Percentiles rank a stretch among this genome's conserved stretches.
These are phyloP conservation scores for Marronus borbonicus DNA, from an alignment of 2,888 invertebrate species.

Conservation along the genomic window DNA sequence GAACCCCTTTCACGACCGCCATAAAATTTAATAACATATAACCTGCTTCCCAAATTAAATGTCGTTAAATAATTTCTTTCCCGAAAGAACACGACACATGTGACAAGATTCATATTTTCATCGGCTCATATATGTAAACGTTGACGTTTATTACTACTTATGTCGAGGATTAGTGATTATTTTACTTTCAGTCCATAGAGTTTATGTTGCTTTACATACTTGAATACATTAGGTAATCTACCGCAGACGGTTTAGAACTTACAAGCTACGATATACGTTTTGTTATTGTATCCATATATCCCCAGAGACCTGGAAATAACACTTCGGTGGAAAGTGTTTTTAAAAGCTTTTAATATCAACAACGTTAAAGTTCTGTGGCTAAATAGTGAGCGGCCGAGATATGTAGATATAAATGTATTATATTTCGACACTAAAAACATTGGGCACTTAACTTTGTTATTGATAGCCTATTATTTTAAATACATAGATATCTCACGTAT, in stretches of 20 bases:
- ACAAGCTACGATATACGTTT: not conserved
- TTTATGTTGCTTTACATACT: not conserved
- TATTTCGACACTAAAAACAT: no score
- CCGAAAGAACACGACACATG: not conserved
- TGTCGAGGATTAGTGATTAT: conserved; percentile 11
- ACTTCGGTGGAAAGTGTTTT: conserved; percentile 2
- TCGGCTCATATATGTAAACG: not conserved
- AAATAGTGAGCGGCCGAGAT: not conserved
- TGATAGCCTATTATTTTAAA: no score
- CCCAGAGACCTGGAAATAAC: not conserved
- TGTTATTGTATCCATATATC: not conserved
- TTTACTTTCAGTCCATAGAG: not conserved
- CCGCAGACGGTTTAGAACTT: not conserved
- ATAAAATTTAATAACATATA: no score
- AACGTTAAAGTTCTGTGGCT: not conserved
- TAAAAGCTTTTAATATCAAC: conserved; percentile 8
- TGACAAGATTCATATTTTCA: conserved; percentile 1
- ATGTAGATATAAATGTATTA: no score
- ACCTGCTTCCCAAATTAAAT: not conserved
- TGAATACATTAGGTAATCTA: conserved; percentile 2
- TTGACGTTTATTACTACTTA: conserved; percentile 10
- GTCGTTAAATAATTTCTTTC: not conserved
- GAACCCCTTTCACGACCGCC: no score
- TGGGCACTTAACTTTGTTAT: no score
- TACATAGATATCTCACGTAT: no score